Conservation (phyloP, 2,888 invertebrate genomes). For the Papilio protenor region DNA sequence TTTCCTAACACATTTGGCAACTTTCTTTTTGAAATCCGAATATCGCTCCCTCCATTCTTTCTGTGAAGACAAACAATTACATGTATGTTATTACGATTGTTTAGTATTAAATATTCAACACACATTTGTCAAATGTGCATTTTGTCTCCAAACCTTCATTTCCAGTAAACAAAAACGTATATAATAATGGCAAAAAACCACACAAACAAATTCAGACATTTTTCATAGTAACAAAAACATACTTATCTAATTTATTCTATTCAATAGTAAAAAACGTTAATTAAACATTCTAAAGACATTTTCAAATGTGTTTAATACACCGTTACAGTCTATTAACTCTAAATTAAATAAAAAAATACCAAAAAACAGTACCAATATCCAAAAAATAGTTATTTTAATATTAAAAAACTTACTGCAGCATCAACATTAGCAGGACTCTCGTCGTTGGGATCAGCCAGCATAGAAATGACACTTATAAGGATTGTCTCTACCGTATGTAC, state of each 20-base stretch:
- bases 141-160: neutral
- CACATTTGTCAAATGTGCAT: neutral
- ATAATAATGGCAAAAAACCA: neutral
- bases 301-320: neutral
- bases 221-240: neutral
- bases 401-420: constrained; percentile 92
- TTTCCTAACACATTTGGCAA: constrained; percentile 98
- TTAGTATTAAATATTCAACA: neutral
- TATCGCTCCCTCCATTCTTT: constrained; percentile 99
- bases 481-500: constrained; percentile 99
- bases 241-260: neutral
- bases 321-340: neutral
- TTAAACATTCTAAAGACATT: neutral
- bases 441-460: constrained; percentile 99
- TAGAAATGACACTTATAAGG: constrained; percentile 99
- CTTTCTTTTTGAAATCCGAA: constrained; percentile 98
- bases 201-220: neutral
- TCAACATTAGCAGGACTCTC: constrained; percentile 99
- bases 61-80: constrained; percentile 85
- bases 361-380: constrained; percentile 35
- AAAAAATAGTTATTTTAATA: neutral
- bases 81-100: constrained; percentile 53
- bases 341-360: neutral
- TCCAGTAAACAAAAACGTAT: neutral
- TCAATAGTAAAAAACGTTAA: neutral